Evolutionary conservation across 2,113 vertebrate species (phyloP), one percentile per base, ranked within the genome.

Genomic region (Rafetus swinhoei): DNA sequence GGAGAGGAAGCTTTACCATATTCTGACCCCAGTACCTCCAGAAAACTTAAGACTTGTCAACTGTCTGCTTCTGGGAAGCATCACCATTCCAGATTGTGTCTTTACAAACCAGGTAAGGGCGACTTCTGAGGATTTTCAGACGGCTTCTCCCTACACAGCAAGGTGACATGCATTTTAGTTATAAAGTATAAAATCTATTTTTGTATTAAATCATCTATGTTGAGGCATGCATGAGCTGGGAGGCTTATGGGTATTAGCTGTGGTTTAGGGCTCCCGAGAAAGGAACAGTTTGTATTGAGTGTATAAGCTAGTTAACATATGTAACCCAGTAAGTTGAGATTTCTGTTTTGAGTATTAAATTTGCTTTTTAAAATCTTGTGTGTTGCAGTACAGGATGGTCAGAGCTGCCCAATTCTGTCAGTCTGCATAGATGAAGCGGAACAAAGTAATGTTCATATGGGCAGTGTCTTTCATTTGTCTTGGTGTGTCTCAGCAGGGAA

Each of bases 11-110:
- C 97, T 99, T 19, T 99, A 99, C 95, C 98, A 98, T 50, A 27
- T 99, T 79, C 96, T 99, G 89, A 99, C 99, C 0, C 99, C 99
- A 0, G 93, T 99, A 22, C 97, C 98, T 76, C 99, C 99, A 0
- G 97, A 98, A 16, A 87, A 97, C 65, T 97, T 99, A 2, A 96
- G 98, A 18, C 93, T 96, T 0, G 99, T 99, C 91, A 99, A 99
- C 54, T 99, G 99, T 88, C 97, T 99, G 62, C 98, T 99, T 2
- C 93, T 99, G 1, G 99, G 99, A 1, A 98, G 96, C 2, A 81
- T 99, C 0, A 93, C 98, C 1, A 45, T 99, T 35, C 99, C 99
- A 0, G 98, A 98, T 35, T 98, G 98, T 11, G 62, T 99, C 86
- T 91, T 99, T 54, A 98, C 98, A 69, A 93, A 96, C 79, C 99